Base-by-base conservation (phyloP, 2,888 invertebrate species). In the Diplolepis rosae region DNA sequence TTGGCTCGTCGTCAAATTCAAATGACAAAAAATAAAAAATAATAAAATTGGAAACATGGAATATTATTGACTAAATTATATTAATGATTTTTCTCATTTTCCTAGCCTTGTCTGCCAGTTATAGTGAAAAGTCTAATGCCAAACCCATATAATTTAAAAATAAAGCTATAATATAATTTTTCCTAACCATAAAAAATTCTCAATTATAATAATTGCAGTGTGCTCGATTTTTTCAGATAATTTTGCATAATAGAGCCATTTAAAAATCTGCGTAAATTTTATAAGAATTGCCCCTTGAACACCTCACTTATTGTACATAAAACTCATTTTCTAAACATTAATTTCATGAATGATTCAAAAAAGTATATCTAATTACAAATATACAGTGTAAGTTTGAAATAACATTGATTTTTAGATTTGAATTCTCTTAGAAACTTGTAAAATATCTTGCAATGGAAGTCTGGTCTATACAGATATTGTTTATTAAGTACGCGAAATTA, bases 401-500 rank as follows among this genome's bases (percentile, higher is more conserved):
- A 30, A 39, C 2, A 24, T 24, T 27, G n/a, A 39, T 35, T 39
- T 35, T 24, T 35, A 13, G 35, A 7, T 61, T 24, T 7, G 13
- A 13, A 13, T 56, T 35, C 32, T 35, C 22, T 24, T 35, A 61
- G 35, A 39, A 61, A 24, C n/a, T 61, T 39, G 22, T 22, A 39
- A 39, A 61, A 13, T 61, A 24, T 61, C 22, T 56, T 52, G 51
- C n/a, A 52, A 24, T 9, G 24, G 24, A 50, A 50, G 27, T 13
- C 13, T 39, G 35, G 35, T 35, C 24, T 45, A 5, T 28, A 45
- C 15, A 65, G 15, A 27, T 45, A 30, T 28, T 45, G 45, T 18
- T 6, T 30, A 45, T 69, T 80, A 77, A 79, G 51, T 76, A 79
- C 75, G 76, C 69, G 69, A 45, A 75, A 72, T 77, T 69, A 71